These are phyloP conservation scores for Zaprionus nigranus DNA, from an alignment of 1,140 invertebrate genomes.

Conservation along the genomic window DNA sequence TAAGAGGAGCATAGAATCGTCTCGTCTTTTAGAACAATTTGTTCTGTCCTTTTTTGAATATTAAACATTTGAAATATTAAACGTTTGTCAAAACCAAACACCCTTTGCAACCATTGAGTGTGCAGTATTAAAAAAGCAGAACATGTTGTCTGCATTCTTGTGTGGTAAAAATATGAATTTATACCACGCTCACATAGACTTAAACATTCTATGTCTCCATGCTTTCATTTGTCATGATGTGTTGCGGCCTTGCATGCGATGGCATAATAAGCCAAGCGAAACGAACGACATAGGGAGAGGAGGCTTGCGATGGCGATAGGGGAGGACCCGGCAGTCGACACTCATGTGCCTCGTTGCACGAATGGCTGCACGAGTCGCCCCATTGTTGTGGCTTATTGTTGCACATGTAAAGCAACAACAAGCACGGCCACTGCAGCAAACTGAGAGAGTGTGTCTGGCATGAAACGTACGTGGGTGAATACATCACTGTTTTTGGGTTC, in stretches of 20 bases:
- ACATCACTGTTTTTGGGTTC: conserved; percentile 17
- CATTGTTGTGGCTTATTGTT: conserved; percentile 79
- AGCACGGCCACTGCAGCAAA: conserved; percentile 18
- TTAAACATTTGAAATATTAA: background rate
- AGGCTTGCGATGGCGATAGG: too few species aligned
- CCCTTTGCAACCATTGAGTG: background rate
- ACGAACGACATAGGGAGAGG: background rate
- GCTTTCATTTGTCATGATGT: conserved; percentile 73
- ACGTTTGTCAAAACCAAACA: conserved; percentile 12
- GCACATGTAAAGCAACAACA: conserved; percentile 60
- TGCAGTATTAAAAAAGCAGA: background rate
- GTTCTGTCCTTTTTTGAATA: too few species aligned
- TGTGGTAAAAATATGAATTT: conserved; percentile 7
- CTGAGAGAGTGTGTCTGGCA: conserved; percentile 58
- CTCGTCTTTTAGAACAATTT: too few species aligned
- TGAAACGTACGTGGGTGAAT: conserved; percentile 24
- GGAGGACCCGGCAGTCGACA: conserved; percentile 61
- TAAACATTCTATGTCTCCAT: conserved; percentile 28
- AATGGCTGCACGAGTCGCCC: conserved; percentile 70
- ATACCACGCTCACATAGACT: conserved; percentile 30
- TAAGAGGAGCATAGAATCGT: too few species aligned
- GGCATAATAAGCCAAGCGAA: conserved; percentile 72
- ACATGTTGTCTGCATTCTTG: conserved; percentile 31
- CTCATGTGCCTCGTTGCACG: conserved; percentile 77
- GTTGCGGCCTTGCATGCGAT: conserved; percentile 71